Evolutionary conservation across 2,113 vertebrate species (phyloP).

Genomic region (Urocitellus parryii): DNA sequence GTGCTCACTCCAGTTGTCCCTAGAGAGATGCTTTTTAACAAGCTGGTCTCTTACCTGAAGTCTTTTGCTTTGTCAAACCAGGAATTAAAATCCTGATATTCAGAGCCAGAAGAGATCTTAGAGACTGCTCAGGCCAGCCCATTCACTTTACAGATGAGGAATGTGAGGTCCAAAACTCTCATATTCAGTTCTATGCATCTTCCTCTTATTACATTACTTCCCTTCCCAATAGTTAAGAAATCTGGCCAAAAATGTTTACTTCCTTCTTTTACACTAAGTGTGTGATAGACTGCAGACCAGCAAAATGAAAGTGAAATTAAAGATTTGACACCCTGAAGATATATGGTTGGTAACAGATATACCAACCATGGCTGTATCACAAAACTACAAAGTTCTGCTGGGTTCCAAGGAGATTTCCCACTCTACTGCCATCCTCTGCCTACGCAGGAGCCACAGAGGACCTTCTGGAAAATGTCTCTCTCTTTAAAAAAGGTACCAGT

Average conservation of each 20-base stretch:
- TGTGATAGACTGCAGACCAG: not conserved
- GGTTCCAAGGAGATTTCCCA: not conserved
- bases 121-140: not conserved
- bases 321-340: not conserved
- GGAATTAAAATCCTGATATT: conserved; percentile 51
- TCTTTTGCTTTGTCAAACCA: conserved; percentile 47
- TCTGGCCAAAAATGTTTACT: not conserved
- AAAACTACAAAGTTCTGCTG: not conserved
- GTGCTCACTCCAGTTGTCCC: not conserved
- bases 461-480: not conserved
- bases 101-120: conserved; percentile 28
- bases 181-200: not conserved
- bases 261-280: conserved; percentile 17
- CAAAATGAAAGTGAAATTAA: conserved; percentile 64
- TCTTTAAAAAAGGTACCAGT: not conserved
- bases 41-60: not conserved
- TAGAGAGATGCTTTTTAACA: conserved; percentile 21
- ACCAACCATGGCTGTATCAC: not conserved
- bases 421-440: not conserved
- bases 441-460: not conserved
- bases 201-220: not conserved
- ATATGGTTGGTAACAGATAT: not conserved
- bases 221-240: not conserved
- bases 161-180: not conserved
- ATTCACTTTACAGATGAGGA: not conserved